Base-by-base conservation (phyloP, 1,140 invertebrate genomes). In the Bombus fervidus region DNA sequence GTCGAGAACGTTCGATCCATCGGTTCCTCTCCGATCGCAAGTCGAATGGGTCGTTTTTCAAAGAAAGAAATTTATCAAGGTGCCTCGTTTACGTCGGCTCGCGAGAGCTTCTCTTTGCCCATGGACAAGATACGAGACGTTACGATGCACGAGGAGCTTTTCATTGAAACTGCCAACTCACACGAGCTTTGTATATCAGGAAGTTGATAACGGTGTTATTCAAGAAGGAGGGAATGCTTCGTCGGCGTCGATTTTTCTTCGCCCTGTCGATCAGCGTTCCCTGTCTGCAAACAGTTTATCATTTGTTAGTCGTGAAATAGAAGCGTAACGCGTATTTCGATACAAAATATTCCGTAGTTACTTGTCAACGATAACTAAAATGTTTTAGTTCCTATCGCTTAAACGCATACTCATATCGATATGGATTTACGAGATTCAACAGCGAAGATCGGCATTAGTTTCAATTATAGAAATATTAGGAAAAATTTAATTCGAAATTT, bases 141-240 rank as follows among this genome's bases (percentile, higher is more conserved):
- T 41, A 79, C 62, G 31, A 34, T 6, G 59, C 57, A 22, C 25
- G 25, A 10, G 25, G 43, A 80, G 28, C 64, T 80, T 80, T 66
- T 80, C 78, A 69, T 80, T 80, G 64, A 80, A 64, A 37, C n/a
- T 53, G 43, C 39, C 13, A 68, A 68, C 77, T 47, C 64, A 47
- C 64, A 9, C 62, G 76, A 66, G 76, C 25, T 37, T 66, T 68
- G 41, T 37, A 47, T 68, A 79, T 79, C 64, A 39, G 78, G 64
- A 80, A 80, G 43, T 80, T 69, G 78, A 80, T 80, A 80, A 80
- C 43, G 64, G 64, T n/a, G 64, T 53, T 69, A 37, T 80, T 80
- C 43, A 69, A 53, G 18, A 66, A 37, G 43, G 31, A 25, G 15
- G 64, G 64, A 22, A 53, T 28, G 41, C 64, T 69, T 37, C 10